Base-by-base conservation (phyloP, 2,888 invertebrate species). In the Marasmarcha lunaedactyla region DNA sequence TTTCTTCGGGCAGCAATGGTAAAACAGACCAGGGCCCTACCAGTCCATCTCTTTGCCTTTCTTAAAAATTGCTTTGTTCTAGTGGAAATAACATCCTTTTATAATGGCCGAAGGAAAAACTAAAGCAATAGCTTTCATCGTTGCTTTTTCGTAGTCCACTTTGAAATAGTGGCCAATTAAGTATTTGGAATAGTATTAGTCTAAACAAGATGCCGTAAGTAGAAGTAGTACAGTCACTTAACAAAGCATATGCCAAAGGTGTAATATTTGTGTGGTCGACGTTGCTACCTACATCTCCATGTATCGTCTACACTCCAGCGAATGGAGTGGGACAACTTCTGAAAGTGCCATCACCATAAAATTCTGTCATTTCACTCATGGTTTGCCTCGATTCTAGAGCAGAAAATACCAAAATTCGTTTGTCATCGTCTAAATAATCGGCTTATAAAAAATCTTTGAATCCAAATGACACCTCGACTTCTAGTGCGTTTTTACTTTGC, bases 401-500 rank as follows among this genome's bases (percentile, higher is more conserved):
- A n/a, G n/a, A n/a, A n/a, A n/a, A n/a, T n/a, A n/a, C n/a, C n/a
- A n/a, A n/a, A n/a, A n/a, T n/a, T n/a, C n/a, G n/a, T n/a, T n/a
- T n/a, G n/a, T n/a, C n/a, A n/a, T n/a, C n/a, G n/a, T n/a, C n/a
- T n/a, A n/a, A n/a, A n/a, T n/a, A n/a, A n/a, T n/a, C n/a, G n/a
- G n/a, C n/a, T n/a, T n/a, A n/a, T 20, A 42, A 33, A 33, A 42
- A 42, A 36, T 35, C 42, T 35, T 42, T 30, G 36, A 36, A 39
- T 36, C 26, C 36, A 38, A 38, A 15, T 20, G 42, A 36, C 20
- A 38, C 37, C n/a, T n/a, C n/a, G n/a, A n/a, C n/a, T n/a, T n/a
- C n/a, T n/a, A n/a, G n/a, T n/a, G n/a, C n/a, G n/a, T n/a, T n/a
- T n/a, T n/a, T n/a, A n/a, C 27, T 41, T 34, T 36, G 36, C 33